phyloP scores from a whole-genome alignment of 2,888 invertebrate species.

The Sinotaia quadrata region DNA sequence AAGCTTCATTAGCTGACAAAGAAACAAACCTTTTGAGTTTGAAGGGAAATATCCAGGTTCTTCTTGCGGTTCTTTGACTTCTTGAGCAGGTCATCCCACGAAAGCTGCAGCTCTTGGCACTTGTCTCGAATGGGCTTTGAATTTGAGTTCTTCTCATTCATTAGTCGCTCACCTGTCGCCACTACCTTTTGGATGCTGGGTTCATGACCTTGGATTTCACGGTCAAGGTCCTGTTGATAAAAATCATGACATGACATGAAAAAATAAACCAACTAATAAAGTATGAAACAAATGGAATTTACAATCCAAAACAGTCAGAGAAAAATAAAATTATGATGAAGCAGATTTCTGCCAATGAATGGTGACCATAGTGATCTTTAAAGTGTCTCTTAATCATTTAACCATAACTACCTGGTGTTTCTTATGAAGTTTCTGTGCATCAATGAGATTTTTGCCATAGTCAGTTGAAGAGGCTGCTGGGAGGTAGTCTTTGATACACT shows the following conservation, averaged over 20 bases:
- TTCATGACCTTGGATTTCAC: conserved; percentile 89
- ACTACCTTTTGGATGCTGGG: conserved; percentile 88
- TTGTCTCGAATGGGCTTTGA: conserved; percentile 83
- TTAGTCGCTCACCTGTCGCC: conserved; percentile 83
- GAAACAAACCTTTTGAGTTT: conserved; percentile 84
- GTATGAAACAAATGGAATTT: neutral
- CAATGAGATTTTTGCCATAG: conserved; percentile 88
- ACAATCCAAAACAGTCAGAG: neutral
- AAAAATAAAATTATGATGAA: no score
- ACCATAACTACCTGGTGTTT: conserved; percentile 83
- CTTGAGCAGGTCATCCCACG: conserved; percentile 83
- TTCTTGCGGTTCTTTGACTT: conserved; percentile 82
- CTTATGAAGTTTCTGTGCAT: conserved; percentile 91
- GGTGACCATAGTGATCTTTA: no score
- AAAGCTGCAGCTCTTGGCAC: conserved; percentile 80
- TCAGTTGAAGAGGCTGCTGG: conserved; percentile 82
- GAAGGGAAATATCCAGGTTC: conserved; percentile 87
- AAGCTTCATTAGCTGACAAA: no score
- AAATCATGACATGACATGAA: conserved; percentile 5
- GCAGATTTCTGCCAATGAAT: no score
- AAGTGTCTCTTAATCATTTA: no score
- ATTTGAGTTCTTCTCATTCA: conserved; percentile 86
- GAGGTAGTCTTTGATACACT: conserved; percentile 94
- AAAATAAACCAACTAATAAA: neutral
- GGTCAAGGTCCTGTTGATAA: conserved; percentile 82